A percentile compares a stretch with the other conserved stretches of the same genome.
Conservation (phyloP, 1,140 invertebrate species). For the Apolygus lucorum region DNA sequence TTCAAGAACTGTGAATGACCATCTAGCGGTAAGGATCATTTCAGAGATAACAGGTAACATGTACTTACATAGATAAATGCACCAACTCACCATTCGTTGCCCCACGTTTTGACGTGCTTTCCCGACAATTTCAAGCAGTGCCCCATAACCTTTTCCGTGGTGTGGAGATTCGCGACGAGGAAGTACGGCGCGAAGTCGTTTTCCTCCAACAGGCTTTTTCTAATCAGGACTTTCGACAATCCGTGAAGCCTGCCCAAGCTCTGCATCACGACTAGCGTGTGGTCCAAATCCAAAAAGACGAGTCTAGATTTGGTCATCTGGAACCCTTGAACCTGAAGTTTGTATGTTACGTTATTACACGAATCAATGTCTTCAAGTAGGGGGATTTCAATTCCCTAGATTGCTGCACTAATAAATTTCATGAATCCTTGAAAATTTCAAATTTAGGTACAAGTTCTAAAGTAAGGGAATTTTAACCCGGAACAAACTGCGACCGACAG, state of each 20-base stretch:
- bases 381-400: too few relatives aligned
- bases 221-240: slow-evolving; percentile 6
- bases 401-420: too few relatives aligned
- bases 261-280: neutral
- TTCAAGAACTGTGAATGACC: too few relatives aligned
- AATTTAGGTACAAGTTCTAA: too few relatives aligned
- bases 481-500: too few relatives aligned
- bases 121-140: neutral
- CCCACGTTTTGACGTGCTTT: neutral
- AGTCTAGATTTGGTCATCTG: neutral
- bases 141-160: neutral
- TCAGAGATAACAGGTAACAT: too few relatives aligned
- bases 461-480: too few relatives aligned
- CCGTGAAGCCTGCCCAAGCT: neutral
- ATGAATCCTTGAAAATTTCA: too few relatives aligned
- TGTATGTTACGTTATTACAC: too few relatives aligned
- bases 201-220: neutral
- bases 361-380: too few relatives aligned
- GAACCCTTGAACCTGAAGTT: neutral
- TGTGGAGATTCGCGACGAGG: neutral
- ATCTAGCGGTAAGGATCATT: too few relatives aligned
- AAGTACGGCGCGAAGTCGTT: neutral
- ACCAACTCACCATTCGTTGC: neutral
- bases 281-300: slow-evolving; percentile 9
- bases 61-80: too few relatives aligned